Evolutionary conservation across 2,113 vertebrate species (phyloP).

Genomic region (Triplophysa rosa): DNA sequence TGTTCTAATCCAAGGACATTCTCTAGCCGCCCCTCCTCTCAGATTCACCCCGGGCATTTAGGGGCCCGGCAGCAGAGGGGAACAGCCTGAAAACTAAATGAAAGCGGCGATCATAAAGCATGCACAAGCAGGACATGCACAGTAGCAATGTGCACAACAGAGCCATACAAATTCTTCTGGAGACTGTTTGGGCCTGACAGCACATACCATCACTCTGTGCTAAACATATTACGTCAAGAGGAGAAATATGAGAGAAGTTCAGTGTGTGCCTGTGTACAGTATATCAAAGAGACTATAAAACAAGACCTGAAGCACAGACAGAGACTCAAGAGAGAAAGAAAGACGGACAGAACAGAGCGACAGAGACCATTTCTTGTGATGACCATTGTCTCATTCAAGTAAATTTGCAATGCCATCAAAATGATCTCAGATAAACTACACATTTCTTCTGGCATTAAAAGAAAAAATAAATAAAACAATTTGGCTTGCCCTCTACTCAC

Average conservation of each 20-base stretch:
- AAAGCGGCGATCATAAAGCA: conserved; percentile 7
- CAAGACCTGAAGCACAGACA: neutral
- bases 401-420: too few species aligned
- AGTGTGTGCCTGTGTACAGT: neutral
- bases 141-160: conserved; percentile 15
- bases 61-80: conserved; percentile 20
- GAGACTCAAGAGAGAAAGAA: too few species aligned
- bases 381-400: too few species aligned
- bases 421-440: too few species aligned
- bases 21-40: conserved; percentile 16
- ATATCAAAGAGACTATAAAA: conserved; percentile 11
- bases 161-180: conserved; percentile 37
- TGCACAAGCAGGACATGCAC: neutral
- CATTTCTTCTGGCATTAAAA: too few species aligned
- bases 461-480: too few species aligned
- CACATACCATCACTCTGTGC: conserved; percentile 43
- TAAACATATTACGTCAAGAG: conserved; percentile 42
- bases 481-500: too few species aligned
- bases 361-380: too few species aligned
- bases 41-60: conserved; percentile 11
- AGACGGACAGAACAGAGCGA: too few species aligned
- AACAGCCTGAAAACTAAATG: neutral
- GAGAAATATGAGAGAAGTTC: conserved; percentile 19
- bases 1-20: conserved; percentile 53
- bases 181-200: conserved; percentile 39